A percentile compares a stretch with the other conserved stretches of the same genome.
These are phyloP conservation scores for Sitta carolinensis DNA, from an alignment of 2,797 vertebrate genomes.

Conservation along the genomic window DNA sequence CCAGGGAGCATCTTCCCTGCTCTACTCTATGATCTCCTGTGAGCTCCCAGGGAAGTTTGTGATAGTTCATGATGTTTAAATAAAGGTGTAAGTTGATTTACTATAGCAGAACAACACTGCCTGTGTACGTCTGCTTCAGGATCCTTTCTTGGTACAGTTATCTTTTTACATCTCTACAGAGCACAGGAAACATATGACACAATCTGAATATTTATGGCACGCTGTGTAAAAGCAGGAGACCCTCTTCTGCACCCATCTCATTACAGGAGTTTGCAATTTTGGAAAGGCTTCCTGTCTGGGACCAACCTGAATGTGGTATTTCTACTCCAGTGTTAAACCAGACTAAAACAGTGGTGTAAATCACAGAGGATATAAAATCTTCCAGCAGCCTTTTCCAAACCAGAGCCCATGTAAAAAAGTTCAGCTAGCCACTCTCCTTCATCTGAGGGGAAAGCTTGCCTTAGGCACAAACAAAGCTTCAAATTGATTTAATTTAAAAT, in stretches of 20 bases:
- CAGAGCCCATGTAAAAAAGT: slow-evolving; percentile 60
- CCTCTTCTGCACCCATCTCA: slow-evolving; percentile 38
- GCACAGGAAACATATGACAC: slow-evolving; percentile 45
- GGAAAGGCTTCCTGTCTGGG: background rate
- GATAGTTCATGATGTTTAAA: background rate
- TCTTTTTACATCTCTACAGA: slow-evolving; percentile 11
- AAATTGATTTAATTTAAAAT: slow-evolving; percentile 83
- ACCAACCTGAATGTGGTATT: background rate
- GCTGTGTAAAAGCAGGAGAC: slow-evolving; percentile 36
- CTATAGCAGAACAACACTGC: background rate
- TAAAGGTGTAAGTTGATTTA: background rate
- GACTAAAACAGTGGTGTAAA: background rate
- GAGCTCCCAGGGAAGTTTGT: background rate
- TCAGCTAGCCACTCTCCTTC: slow-evolving; percentile 71
- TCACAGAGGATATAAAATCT: background rate
- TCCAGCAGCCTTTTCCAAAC: slow-evolving; percentile 42
- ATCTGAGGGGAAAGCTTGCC: slow-evolving; percentile 76
- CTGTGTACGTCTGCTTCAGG: background rate
- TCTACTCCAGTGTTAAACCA: background rate
- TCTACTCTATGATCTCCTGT: background rate
- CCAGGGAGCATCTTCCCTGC: background rate
- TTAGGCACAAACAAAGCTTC: slow-evolving; percentile 78
- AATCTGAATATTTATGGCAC: slow-evolving; percentile 64
- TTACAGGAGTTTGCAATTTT: slow-evolving; percentile 21
- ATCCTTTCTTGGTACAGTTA: background rate